Percentiles rank a stretch among this genome's conserved stretches.
Conservation (phyloP, 2,797 vertebrate species). For the Sphaeramia orbicularis region DNA sequence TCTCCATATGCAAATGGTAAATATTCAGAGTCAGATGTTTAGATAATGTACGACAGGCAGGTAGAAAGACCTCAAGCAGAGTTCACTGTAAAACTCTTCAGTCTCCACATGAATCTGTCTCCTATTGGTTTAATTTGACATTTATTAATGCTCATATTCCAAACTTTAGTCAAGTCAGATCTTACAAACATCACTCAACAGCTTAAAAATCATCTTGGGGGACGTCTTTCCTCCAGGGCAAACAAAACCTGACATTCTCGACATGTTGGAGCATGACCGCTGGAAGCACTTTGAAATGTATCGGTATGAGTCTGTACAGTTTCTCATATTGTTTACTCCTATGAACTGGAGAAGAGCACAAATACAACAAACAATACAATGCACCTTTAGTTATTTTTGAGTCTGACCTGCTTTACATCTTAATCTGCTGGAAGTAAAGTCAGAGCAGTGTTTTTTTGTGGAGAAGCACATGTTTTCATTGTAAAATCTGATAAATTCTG, state of each 20-base stretch:
- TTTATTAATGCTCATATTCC: background rate
- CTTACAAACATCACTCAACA: slow-evolving; percentile 53
- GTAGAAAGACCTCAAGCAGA: background rate
- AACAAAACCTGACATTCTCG: slow-evolving; percentile 60
- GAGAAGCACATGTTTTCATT: too few relatives aligned
- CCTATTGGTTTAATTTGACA: background rate
- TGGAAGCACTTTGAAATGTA: slow-evolving; percentile 35
- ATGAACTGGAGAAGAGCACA: background rate
- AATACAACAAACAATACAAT: background rate
- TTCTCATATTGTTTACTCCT: slow-evolving; percentile 29
- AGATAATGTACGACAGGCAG: too few relatives aligned
- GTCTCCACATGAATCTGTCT: background rate
- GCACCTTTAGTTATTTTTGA: background rate
- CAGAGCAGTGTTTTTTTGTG: too few relatives aligned
- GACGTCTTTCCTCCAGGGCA: slow-evolving; percentile 43
- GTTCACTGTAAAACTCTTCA: background rate
- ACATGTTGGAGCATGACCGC: slow-evolving; percentile 62
- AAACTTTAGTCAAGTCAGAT: background rate
- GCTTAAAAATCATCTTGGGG: slow-evolving; percentile 61
- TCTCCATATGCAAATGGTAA: too few relatives aligned
- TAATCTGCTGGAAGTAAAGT: too few relatives aligned
- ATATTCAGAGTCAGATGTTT: too few relatives aligned
- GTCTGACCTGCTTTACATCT: background rate
- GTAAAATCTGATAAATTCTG: too few relatives aligned
- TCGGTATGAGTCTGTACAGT: slow-evolving; percentile 11